phyloP scores from a whole-genome alignment of 2,113 vertebrate genomes.

The Opisthocomus hoazin region DNA sequence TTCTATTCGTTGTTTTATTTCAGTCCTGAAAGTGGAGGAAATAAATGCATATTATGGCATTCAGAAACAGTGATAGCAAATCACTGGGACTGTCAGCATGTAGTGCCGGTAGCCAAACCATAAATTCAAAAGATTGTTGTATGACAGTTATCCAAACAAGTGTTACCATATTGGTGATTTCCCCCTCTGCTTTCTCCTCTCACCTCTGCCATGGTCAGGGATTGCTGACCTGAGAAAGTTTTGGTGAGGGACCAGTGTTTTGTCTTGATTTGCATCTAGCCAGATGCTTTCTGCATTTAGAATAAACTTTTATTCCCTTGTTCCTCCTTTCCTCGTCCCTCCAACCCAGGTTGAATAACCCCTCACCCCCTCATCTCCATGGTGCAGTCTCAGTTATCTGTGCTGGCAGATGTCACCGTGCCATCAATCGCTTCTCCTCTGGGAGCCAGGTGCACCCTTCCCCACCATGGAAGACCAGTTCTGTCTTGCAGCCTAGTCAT shows the following conservation, averaged over 20 bases:
- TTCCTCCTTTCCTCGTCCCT: background rate
- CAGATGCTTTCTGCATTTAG: background rate
- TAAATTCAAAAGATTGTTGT: background rate
- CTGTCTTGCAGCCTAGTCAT: background rate
- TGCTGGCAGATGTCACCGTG: background rate
- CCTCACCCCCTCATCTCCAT: background rate
- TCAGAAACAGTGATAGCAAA: background rate
- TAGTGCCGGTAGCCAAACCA: background rate
- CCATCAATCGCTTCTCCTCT: background rate
- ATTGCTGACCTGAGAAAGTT: background rate
- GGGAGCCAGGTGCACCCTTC: background rate
- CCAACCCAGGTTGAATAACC: background rate
- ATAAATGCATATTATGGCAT: background rate
- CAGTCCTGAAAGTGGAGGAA: background rate
- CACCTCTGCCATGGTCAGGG: background rate
- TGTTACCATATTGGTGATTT: background rate
- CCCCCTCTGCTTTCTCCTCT: background rate
- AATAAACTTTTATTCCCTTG: background rate
- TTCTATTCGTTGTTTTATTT: background rate
- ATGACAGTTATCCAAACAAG: background rate
- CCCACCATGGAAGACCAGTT: background rate
- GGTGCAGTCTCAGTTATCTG: background rate
- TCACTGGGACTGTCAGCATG: background rate
- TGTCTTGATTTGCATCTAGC: background rate
- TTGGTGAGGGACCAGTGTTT: background rate